Evolutionary conservation across 2,888 invertebrate genomes (phyloP).

Genomic region (Lamproptera curius): DNA sequence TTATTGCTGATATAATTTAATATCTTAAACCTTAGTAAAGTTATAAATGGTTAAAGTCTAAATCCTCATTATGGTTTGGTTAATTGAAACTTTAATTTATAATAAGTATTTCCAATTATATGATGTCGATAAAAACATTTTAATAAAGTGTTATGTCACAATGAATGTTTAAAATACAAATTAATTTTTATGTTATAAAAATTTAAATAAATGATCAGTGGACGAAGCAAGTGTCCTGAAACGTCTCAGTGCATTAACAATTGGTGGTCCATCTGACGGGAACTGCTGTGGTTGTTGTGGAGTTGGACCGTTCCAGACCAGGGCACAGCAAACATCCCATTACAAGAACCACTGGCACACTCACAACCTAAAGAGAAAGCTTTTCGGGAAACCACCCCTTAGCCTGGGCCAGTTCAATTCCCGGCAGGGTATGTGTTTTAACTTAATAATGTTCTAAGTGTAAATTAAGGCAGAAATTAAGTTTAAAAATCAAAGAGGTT

Average conservation of each 20-base stretch:
- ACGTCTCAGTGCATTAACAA: constrained; percentile 57
- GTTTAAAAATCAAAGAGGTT: too few relatives aligned
- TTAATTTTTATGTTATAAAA: neutral
- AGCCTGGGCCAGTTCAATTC: constrained; percentile 60
- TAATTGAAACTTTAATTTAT: neutral
- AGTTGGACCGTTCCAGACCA: constrained; percentile 76
- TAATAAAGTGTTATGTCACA: neutral
- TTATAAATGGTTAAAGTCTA: neutral
- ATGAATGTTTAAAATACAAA: neutral
- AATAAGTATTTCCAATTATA: neutral
- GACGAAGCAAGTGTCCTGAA: constrained; percentile 69
- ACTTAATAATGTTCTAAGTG: too few relatives aligned
- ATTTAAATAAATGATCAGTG: constrained; percentile 38
- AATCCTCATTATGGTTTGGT: neutral
- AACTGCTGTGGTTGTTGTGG: constrained; percentile 68
- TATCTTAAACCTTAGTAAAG: too few relatives aligned
- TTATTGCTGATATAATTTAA: too few relatives aligned
- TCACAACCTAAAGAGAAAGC: constrained; percentile 86
- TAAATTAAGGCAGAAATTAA: too few relatives aligned
- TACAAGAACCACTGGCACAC: constrained; percentile 92
- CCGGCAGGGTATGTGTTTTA: constrained; percentile 55
- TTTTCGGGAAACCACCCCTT: constrained; percentile 73
- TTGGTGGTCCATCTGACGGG: constrained; percentile 54
- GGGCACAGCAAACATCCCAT: constrained; percentile 83
- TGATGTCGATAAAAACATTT: neutral